A percentile compares a stretch with the other conserved stretches of the same genome.
Evolutionary conservation across 2,113 vertebrate species (phyloP).

Genomic region (Podilymbus podiceps): DNA sequence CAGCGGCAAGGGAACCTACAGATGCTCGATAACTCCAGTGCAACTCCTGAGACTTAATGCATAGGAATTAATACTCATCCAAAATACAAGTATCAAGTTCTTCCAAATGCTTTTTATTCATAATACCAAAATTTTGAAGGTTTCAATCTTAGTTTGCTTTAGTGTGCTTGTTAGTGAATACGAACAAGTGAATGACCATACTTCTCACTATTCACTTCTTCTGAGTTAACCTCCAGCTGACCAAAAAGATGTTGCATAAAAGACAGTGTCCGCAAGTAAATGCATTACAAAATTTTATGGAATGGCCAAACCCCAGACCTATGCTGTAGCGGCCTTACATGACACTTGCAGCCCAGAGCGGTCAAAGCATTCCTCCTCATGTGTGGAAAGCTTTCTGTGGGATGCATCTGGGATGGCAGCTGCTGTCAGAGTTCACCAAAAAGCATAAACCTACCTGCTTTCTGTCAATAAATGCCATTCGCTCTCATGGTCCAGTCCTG

Average conservation of each 20-base stretch:
- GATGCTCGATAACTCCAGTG: not conserved
- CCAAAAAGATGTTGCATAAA: not conserved
- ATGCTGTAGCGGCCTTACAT: not conserved
- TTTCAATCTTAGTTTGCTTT: not conserved
- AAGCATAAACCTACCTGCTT: not conserved
- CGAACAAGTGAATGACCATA: not conserved
- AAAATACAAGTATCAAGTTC: not conserved
- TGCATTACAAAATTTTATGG: not conserved
- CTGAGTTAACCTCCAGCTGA: not conserved
- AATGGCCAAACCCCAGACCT: not conserved
- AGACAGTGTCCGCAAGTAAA: not conserved
- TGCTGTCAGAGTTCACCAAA: not conserved
- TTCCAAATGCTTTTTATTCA: not conserved
- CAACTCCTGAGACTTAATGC: not conserved
- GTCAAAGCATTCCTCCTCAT: not conserved
- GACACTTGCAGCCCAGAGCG: not conserved
- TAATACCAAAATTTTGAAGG: not conserved
- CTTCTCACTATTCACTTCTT: not conserved
- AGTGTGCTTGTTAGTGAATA: not conserved
- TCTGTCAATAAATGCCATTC: not conserved
- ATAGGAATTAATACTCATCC: not conserved
- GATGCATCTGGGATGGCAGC: not conserved
- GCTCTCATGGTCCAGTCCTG: not conserved
- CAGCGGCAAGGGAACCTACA: not conserved
- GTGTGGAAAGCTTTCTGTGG: not conserved